phyloP scores from a whole-genome alignment of 1,140 invertebrate species.

The Potamilus streckersoni region DNA sequence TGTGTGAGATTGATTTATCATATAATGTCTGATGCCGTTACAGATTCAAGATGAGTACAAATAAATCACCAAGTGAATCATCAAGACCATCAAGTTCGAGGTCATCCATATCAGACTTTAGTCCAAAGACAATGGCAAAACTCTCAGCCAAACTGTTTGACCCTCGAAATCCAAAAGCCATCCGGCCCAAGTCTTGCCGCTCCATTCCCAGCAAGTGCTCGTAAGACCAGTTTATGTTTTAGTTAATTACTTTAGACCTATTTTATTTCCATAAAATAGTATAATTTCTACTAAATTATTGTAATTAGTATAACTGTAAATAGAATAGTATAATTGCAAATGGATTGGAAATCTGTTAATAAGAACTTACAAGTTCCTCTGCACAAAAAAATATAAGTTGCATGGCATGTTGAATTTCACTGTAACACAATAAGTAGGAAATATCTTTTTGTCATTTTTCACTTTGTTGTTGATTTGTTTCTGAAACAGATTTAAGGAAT shows the following conservation, averaged over 20 bases:
- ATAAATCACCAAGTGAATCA: not conserved
- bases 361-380: too few species aligned
- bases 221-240: slow-evolving; percentile 35
- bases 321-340: too few species aligned
- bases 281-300: too few species aligned
- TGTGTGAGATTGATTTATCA: not conserved
- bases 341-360: too few species aligned
- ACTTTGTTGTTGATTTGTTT: too few species aligned
- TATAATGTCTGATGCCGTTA: too few species aligned
- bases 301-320: too few species aligned
- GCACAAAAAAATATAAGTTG: too few species aligned
- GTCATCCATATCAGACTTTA: slow-evolving; percentile 20
- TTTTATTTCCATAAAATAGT: not conserved
- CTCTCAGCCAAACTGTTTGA: slow-evolving; percentile 39
- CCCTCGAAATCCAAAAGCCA: slow-evolving; percentile 54
- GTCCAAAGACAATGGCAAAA: slow-evolving; percentile 16
- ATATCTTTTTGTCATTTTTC: too few species aligned
- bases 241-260: not conserved
- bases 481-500: too few species aligned
- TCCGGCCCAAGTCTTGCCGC: slow-evolving; percentile 53
- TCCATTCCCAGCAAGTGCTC: slow-evolving; percentile 65
- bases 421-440: too few species aligned
- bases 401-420: too few species aligned
- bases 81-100: slow-evolving; percentile 24
- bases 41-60: slow-evolving; percentile 15